Base-by-base conservation (phyloP, 2,888 invertebrate genomes). In the Polydrusus pterygomalis region DNA sequence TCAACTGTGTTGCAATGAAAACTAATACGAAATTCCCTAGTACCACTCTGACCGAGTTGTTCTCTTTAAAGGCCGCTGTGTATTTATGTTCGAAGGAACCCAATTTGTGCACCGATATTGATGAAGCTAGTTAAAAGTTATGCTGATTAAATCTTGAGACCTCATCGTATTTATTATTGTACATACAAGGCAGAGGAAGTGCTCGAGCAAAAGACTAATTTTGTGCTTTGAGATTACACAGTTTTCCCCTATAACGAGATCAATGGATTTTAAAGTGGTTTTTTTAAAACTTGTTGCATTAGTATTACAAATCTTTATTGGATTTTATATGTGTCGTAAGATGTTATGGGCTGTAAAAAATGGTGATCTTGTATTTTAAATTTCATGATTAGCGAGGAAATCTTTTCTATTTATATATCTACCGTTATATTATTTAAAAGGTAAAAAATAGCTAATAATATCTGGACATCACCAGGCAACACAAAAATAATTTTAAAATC, bases 121-220 rank as follows among this genome's bases (percentile, higher is more conserved):
- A 77, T 77, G 77, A 64, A 75, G 75, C 68, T 63, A 72, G 74
- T 77, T 77, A 77, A 77, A 77, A 77, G 75, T 74, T 75, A 75
- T 75, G 75, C 75, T 77, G 77, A 77, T 77, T 75, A 77, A 77
- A 77, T 75, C 77, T 68, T 58, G 72, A 72, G 62, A 65, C 75
- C 58, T 72, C 62, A 67, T 58, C 58, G 75, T 75, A 75, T 77
- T 77, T 75, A 77, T 77, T 75, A 75, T 77, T 77, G 75, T 74
- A 77, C 75, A 49, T 75, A 75, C 71, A 77, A 68, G 77, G 72
- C 51, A 70, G 68, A 72, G 72, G 77, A 74, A 74, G 74, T 74
- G 54, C 65, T 54, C 25, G 58, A 15, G 45, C 56, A 70, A 60
- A 67, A 56, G 74, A 77, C 77, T 77, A 77, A 77, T 77, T 77